These are phyloP conservation scores for Serinus canaria DNA, from an alignment of 2,113 vertebrate species.

Conservation along the genomic window DNA sequence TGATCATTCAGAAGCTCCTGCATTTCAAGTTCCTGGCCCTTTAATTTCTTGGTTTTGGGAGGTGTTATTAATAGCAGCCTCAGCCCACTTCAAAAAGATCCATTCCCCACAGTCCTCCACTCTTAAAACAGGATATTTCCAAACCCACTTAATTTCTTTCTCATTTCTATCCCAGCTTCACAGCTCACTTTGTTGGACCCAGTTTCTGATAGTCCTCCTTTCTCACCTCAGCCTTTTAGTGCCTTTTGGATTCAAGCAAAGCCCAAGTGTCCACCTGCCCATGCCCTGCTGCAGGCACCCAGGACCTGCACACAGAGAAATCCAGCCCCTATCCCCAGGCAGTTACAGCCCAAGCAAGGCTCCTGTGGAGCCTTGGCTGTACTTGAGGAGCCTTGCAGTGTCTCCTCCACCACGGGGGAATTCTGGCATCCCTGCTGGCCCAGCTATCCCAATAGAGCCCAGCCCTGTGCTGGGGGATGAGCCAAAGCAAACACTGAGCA, in stretches of 20 bases:
- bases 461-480: neutral
- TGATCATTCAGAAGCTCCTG: neutral
- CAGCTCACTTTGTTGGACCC: constrained; percentile 85
- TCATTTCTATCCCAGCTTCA: neutral
- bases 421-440: neutral
- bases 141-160: neutral
- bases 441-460: neutral
- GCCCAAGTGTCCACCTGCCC: accelerated
- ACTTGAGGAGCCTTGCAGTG: neutral
- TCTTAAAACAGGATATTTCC: neutral
- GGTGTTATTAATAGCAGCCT: neutral
- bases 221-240: constrained; percentile 50
- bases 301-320: neutral
- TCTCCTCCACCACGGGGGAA: neutral
- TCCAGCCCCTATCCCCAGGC: accelerated
- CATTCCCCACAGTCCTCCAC: neutral
- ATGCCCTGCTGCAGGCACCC: neutral
- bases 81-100: neutral
- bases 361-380: neutral
- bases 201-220: constrained; percentile 88
- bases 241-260: neutral
- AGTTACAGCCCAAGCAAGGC: neutral
- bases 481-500: constrained; percentile 50
- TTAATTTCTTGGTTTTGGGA: neutral
- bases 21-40: neutral